Evolutionary conservation across 2,113 vertebrate genomes (phyloP).

Genomic region (Heterotis niloticus): DNA sequence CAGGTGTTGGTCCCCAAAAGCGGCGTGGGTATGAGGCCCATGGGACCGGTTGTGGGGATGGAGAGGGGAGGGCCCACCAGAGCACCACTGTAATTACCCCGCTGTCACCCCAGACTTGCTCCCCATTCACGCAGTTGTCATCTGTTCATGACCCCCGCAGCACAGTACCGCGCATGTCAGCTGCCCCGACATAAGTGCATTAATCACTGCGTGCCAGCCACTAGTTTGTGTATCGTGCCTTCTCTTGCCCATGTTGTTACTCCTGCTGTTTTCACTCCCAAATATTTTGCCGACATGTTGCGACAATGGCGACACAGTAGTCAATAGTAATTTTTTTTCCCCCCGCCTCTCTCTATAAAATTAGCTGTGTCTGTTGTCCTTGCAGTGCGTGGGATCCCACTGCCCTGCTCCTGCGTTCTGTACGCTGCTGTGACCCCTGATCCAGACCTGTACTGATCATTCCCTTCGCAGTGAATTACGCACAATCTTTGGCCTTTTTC

Average conservation of each 20-base stretch:
- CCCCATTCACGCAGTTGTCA: conserved; percentile 11
- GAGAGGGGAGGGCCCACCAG: conserved; percentile 20
- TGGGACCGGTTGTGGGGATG: conserved; percentile 49
- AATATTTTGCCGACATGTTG: too few relatives aligned
- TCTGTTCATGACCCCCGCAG: background rate
- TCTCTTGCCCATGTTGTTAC: background rate
- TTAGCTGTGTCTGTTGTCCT: background rate
- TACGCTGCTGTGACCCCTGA: conserved; percentile 67
- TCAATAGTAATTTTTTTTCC: too few relatives aligned
- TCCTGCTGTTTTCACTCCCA: background rate
- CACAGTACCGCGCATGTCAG: background rate
- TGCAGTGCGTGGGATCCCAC: conserved; percentile 44
- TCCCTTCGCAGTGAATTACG: conserved; percentile 79
- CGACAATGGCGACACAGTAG: too few relatives aligned
- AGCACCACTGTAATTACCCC: conserved; percentile 54
- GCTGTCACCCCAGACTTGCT: conserved; percentile 41
- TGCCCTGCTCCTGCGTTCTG: conserved; percentile 71
- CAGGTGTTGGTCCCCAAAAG: conserved; percentile 57
- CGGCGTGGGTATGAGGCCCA: conserved; percentile 55
- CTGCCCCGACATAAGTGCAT: background rate
- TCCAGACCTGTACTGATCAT: conserved; percentile 77
- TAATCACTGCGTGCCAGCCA: background rate
- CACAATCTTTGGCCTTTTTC: conserved; percentile 80
- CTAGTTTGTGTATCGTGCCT: background rate
- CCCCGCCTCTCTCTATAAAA: background rate